Conservation (phyloP, 2,113 vertebrate species). For the Sarotherodon lohbergeri region DNA sequence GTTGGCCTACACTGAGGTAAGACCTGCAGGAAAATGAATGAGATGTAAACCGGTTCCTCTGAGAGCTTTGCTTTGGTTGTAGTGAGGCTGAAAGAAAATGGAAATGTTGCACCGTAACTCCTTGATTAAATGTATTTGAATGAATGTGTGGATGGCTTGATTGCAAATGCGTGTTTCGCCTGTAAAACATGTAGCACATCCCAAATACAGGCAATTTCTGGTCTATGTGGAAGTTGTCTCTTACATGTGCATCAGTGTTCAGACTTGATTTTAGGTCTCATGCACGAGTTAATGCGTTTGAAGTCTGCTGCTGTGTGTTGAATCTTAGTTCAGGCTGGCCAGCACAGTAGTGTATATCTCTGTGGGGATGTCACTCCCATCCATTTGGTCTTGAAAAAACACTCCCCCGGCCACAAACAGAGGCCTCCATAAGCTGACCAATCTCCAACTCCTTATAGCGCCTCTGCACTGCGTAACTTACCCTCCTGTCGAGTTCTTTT, state of each 20-base stretch:
- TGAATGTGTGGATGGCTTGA: background rate
- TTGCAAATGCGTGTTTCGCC: background rate
- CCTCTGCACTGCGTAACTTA: background rate
- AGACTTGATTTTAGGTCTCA: background rate
- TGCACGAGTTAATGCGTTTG: background rate
- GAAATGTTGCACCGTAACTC: background rate
- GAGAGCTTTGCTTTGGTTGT: background rate
- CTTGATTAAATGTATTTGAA: background rate
- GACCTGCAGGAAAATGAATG: constrained; percentile 7
- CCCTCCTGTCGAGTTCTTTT: background rate
- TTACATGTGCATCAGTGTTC: background rate
- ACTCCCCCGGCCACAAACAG: background rate
- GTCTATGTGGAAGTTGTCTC: background rate
- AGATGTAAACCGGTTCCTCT: background rate
- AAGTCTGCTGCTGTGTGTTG: constrained; percentile 26
- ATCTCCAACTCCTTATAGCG: constrained; percentile 17
- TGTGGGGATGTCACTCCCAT: constrained; percentile 50
- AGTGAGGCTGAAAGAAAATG: background rate
- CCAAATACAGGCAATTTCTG: background rate
- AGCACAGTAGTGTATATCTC: constrained; percentile 19
- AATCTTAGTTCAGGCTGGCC: background rate
- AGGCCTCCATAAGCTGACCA: constrained; percentile 6
- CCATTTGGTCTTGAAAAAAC: constrained; percentile 66
- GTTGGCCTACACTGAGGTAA: constrained; percentile 53
- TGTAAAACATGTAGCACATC: background rate